Evolutionary conservation across 2,113 vertebrate species (phyloP), one percentile per base, ranked within the genome.

Genomic region (Oreocharis arfaki): DNA sequence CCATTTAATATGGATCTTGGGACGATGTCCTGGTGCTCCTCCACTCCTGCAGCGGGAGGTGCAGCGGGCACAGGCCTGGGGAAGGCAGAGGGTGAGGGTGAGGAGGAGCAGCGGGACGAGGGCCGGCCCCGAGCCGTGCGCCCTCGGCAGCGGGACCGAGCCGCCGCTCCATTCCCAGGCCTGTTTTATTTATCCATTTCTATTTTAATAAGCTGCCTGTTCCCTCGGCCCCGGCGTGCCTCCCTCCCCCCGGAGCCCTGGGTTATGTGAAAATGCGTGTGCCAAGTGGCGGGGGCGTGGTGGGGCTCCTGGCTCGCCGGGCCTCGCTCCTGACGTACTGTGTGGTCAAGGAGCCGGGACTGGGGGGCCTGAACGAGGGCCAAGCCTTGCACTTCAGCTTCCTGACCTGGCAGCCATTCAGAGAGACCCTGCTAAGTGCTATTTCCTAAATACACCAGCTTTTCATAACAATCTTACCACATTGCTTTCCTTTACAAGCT

Each of bases 211-310:
- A 97, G 95, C 79, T 88, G 95, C 97, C 96, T 61, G 97, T 98
- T 98, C 97, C 97, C 97, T 97, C 85, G 98, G 97, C 98, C 98
- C 97, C 95, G 69, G 97, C 95, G 91, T 98, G 97, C 97, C 96
- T 97, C 93, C 90, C 96, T 97, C 96, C 98, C 98, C 98, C 98
- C 95, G 79, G 98, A 98, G 98, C 97, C 97, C 97, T 96, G 99
- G 99, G 99, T 99, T 99, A 99, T 99, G 99, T 99, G 99, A 99
- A 99, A 98, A 96, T 94, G 93, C 95, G 56, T 82, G 97, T 98
- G 98, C 98, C 98, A 98, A 98, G 98, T 95, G 83, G 94, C 61
- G 77, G 95, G 96, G 98, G 97, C 93, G 98, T 96, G 97, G 73
- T 70, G 86, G 79, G 95, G 97, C 92, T 97, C 96, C 95, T 90